Conservation (phyloP, 2,888 invertebrate species). For the Ophion costatus region DNA sequence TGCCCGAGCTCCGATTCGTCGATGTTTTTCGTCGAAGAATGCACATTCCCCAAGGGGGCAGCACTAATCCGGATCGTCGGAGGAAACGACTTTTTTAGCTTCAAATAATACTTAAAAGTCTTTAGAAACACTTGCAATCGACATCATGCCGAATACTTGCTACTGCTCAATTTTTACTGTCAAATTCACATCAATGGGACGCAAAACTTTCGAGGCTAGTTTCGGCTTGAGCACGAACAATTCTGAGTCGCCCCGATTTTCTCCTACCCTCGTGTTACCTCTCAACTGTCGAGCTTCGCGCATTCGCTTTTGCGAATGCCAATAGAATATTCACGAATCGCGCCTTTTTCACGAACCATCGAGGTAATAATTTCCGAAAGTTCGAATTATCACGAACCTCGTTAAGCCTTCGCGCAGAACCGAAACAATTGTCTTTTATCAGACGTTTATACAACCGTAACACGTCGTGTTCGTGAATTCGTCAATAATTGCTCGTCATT, state of each 20-base stretch:
- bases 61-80: not conserved
- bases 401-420: not conserved
- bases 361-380: not conserved
- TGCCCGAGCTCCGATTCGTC: not conserved
- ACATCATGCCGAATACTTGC: not conserved
- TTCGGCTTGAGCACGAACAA: not conserved
- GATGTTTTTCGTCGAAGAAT: not conserved
- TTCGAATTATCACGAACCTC: not conserved
- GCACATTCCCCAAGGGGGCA: not conserved
- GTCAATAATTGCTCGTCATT: slow-evolving; percentile 31
- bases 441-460: not conserved
- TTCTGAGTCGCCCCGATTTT: not conserved
- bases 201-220: not conserved
- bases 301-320: not conserved
- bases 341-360: not conserved
- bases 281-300: not conserved
- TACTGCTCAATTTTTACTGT: not conserved
- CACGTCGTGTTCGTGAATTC: slow-evolving; percentile 41
- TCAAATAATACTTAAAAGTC: not conserved
- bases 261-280: not conserved
- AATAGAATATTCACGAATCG: not conserved
- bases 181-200: not conserved
- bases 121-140: not conserved
- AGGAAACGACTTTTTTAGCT: not conserved
- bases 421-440: not conserved